Evolutionary conservation across 2,113 vertebrate genomes (phyloP), one percentile per base, ranked within the genome.

Genomic region (Oreotrochilus melanogaster): DNA sequence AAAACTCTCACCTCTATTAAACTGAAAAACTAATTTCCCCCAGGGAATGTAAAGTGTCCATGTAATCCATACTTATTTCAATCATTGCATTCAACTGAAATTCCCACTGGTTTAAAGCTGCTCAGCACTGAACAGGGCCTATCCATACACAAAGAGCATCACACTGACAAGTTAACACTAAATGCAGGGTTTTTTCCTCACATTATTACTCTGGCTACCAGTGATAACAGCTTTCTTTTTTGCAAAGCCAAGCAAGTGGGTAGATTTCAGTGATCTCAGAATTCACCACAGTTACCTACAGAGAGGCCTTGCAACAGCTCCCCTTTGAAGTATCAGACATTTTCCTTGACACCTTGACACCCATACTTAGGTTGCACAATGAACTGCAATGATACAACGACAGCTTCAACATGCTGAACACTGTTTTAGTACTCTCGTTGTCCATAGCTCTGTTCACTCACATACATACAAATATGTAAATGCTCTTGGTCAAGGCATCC

Each of bases 201-300:
- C 70, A 37, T 98, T 98, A 96, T 97, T 98, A 97, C 95, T 96
- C 86, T 90, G 89, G 96, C 98, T 98, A 97, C 98, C 78, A 43
- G 97, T 58, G 98, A 93, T 98, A 98, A 99, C 98, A 99, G 98
- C 91, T 98, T 95, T 97, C 97, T 98, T 97, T 98, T 95, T 98
- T 97, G 73, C 27, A 67, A 91, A 91, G 98, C 98, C 98, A 99
- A 98, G 82, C 95, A 82, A 84, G 89, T 35, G 87, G 97, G 98
- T 98, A 97, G 92, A 96, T 98, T 98, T 97, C 98, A 95, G 31
- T 28, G 96, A 98, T 97, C 98, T 98, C 98, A 98, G 97, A 97
- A 97, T 81, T 95, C 48, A 72, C 90, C 92, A 98, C 97, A 97
- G 84, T 96, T 60, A 91, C 87, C 74, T 81, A 93, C 90, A 91